These are phyloP conservation scores for Achroia grisella DNA, from an alignment of 1,140 invertebrate genomes.

Conservation along the genomic window DNA sequence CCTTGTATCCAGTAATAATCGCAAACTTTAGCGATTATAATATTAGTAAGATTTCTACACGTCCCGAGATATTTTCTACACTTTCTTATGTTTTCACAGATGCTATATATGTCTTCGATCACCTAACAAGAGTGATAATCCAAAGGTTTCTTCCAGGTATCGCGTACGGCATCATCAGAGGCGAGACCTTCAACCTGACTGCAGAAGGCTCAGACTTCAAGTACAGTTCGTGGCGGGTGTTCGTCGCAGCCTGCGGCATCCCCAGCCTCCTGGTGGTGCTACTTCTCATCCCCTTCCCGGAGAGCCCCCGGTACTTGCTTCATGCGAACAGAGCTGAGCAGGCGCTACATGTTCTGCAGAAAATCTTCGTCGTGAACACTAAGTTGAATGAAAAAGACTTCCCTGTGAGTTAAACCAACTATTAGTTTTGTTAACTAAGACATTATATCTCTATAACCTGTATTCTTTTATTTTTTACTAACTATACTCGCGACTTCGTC, in stretches of 20 bases:
- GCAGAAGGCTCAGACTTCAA: constrained; percentile 47
- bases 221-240: constrained; percentile 83
- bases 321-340: constrained; percentile 67
- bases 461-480: too few species aligned
- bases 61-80: too few species aligned
- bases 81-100: too few species aligned
- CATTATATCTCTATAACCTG: too few species aligned
- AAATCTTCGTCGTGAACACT: constrained; percentile 74
- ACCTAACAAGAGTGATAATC: neutral
- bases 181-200: constrained; percentile 46
- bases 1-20: too few species aligned
- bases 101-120: too few species aligned
- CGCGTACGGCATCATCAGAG: constrained; percentile 72
- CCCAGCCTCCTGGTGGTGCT: constrained; percentile 79
- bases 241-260: constrained; percentile 78
- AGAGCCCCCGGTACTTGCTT: constrained; percentile 80
- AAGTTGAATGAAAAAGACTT: constrained; percentile 63
- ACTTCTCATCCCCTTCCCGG: constrained; percentile 81
- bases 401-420: constrained; percentile 53
- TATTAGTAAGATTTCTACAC: too few species aligned
- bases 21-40: too few species aligned
- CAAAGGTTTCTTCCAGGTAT: constrained; percentile 52
- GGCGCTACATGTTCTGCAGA: constrained; percentile 69
- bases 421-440: too few species aligned
- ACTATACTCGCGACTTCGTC: too few species aligned